Evolutionary conservation across 2,797 vertebrate species (phyloP).

Genomic region (Luscinia luscinia): DNA sequence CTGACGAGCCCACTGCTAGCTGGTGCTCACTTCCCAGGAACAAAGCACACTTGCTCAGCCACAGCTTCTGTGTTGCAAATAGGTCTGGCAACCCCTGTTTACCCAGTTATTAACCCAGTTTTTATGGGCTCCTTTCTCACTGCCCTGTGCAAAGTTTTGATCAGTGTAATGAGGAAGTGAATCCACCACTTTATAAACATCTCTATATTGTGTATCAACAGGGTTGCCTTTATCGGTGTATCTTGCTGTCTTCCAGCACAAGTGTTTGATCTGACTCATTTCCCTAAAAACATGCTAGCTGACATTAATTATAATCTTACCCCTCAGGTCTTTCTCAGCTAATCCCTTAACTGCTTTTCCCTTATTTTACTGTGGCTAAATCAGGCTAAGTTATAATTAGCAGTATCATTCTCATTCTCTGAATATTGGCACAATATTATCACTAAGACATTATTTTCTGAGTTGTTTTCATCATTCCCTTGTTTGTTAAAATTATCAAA

Average conservation of each 20-base stretch:
- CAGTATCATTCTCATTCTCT: not conserved
- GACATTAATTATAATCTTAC: slow-evolving; percentile 20
- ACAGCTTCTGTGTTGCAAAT: not conserved
- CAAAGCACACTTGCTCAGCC: rapidly evolving
- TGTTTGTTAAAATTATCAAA: not conserved
- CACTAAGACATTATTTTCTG: not conserved
- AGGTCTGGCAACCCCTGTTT: not conserved
- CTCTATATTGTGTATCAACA: rapidly evolving
- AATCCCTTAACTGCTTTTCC: not conserved
- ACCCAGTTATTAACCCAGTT: not conserved
- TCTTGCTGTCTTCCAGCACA: not conserved
- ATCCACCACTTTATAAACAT: not conserved
- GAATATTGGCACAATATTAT: not conserved
- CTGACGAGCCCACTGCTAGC: not conserved
- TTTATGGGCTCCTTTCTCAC: not conserved
- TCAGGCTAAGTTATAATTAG: not conserved
- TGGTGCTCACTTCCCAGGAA: not conserved
- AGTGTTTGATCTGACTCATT: slow-evolving; percentile 30
- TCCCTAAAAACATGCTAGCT: slow-evolving; percentile 16
- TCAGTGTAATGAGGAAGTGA: not conserved
- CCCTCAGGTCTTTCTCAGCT: slow-evolving; percentile 17
- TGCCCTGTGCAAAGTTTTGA: not conserved
- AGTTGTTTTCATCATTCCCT: not conserved
- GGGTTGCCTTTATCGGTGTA: not conserved
- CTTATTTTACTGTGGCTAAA: slow-evolving; percentile 1